Evolutionary conservation across 1,140 invertebrate genomes (phyloP), one percentile per base, ranked within the genome.

Genomic region (Microplitis mediator): DNA sequence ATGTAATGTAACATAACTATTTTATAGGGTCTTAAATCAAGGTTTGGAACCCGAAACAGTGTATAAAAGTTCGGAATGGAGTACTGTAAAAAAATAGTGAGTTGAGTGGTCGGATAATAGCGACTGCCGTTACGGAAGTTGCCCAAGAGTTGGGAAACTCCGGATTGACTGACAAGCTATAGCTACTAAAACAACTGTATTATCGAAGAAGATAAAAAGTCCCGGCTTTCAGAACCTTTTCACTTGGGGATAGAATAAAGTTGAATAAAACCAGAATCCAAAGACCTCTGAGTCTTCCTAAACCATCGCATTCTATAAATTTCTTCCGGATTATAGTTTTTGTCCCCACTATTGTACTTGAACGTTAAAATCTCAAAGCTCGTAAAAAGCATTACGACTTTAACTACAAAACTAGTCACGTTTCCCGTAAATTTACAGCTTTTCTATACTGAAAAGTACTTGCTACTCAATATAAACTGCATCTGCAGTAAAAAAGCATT

Each of bases 381-480:
- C 77, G 78, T 79, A 80, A 78, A 80, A 81, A 80, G 14, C 77
- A 75, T 77, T 77, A 71, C 71, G 71, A 76, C 56, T 23, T 9
- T 9, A 54, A 58, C 70, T 23, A 52, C 39, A 52, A 23, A 69
- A 74, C 69, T 75, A 75, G 76, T 78, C 76, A 77, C 77, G 75
- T 74, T 75, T 71, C 70, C 79, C 76, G 78, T 80, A 79, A 81
- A 79, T 81, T 78, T 78, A 73, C 77, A 76, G 58, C 78, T 63
- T 70, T 70, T 68, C 72, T 52, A 67, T 65, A n/a, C 5, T 65
- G 63, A 50, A 50, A 65, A 45, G 39, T 39, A 51, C 74, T 77
- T 65, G 77, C 73, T 67, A 72, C 69, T 68, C 56, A 62, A 67
- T 72, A 23, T 23, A 23, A 2, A 23, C 23, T 23, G 23, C 23